Base-by-base conservation (phyloP, 92 coral and sea anemone genomes). In the Actinernus sp. region DNA sequence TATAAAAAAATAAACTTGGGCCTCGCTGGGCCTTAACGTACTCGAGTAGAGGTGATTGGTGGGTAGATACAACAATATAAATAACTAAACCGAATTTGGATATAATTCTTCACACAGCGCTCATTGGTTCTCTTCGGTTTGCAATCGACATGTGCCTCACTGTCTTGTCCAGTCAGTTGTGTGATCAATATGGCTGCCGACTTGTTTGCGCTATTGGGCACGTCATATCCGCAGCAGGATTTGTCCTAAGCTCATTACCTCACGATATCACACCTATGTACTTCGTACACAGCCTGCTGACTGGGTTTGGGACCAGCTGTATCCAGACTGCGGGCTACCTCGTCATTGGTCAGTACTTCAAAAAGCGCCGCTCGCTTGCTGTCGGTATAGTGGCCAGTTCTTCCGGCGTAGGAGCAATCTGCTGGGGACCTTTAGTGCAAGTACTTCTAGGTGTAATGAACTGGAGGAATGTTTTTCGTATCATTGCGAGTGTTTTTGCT, bases 141-240 rank as follows among this genome's bases (percentile, higher is more conserved):
- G 71, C 71, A 24, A 20, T 29, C 10, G 46, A 46, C 21, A 57
- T 64, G 16, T 46, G 71, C 37, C 58, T 64, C 5, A 64, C 48
- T 8, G 58, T 49, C 21, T 17, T 48, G 0, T 46, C 71, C 30
- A 64, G 71, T 23, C 71, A 64, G 13, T 44, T 64, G 9, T 64
- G 71, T 12, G 58, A 64, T 18, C 50, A 28, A 40, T 64, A 14
- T 37, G 47, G 58, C 7, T 64, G 71, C 14, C 71, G 23, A 29
- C 31, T 64, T 5, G 31, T 64, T 31, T 64, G 71, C 71, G 71
- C 71, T 58, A 64, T 64, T 37, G 71, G 71, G 46, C 71, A 64
- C 27, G 58, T 19, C 18, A 13, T 64, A 17, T 64, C 71, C 31
- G 71, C 71, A n/a, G 46, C 29, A 49, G 71, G 58, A 46, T 64